phyloP scores from a whole-genome alignment of 2,888 invertebrate genomes.

The Tetranychus piercei region DNA sequence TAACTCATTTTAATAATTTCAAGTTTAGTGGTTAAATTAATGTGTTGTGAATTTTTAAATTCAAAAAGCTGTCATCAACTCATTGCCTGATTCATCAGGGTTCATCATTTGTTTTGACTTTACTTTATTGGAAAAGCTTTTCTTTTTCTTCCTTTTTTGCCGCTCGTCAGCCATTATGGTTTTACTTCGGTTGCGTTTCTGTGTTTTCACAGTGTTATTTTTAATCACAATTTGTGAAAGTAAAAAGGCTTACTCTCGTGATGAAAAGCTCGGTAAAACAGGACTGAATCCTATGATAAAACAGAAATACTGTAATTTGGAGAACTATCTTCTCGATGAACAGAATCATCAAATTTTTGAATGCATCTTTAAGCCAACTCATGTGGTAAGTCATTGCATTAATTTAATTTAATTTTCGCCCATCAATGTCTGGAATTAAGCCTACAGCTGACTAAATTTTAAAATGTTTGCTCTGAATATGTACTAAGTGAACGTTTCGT shows the following conservation, averaged over 20 bases:
- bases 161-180: neutral
- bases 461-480: neutral
- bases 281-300: constrained; percentile 1
- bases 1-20: no score
- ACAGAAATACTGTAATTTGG: constrained; percentile 3
- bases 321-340: neutral
- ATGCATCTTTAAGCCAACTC: constrained; percentile 4
- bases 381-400: neutral
- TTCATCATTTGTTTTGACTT: no score
- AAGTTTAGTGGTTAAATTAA: no score
- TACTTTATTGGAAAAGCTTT: no score
- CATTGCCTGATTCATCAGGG: no score
- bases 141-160: no score
- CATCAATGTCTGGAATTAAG: no score
- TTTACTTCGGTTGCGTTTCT: neutral
- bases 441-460: neutral
- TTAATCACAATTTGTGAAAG: neutral
- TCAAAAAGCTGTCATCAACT: no score
- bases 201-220: neutral
- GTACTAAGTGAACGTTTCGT: neutral
- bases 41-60: no score
- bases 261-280: constrained; percentile 6
- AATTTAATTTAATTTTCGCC: neutral
- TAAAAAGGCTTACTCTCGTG: constrained; percentile 5
- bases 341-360: neutral